A percentile compares a stretch with the other conserved stretches of the same genome.
Evolutionary conservation across 1,140 invertebrate species (phyloP).

Genomic region (Zaprionus kolodkinae): DNA sequence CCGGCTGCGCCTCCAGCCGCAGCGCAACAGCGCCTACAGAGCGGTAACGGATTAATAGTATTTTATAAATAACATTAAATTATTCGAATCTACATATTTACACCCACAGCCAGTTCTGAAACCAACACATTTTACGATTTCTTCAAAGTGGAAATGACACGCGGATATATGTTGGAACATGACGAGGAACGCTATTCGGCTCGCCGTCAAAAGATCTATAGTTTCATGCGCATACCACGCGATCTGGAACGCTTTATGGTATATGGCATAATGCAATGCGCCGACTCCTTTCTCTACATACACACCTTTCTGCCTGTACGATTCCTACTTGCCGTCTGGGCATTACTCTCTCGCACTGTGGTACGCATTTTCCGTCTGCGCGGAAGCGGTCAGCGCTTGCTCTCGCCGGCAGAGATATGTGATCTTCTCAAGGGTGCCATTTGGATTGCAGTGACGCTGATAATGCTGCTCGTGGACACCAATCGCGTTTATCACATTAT

Average conservation of each 20-base stretch:
- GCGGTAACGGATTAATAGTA: slow-evolving; percentile 20
- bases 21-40: slow-evolving; percentile 43
- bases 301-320: slow-evolving; percentile 98
- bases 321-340: slow-evolving; percentile 94
- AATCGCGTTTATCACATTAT: slow-evolving; percentile 99
- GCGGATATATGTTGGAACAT: slow-evolving; percentile 95
- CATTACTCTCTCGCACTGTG: slow-evolving; percentile 89
- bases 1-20: slow-evolving; percentile 28
- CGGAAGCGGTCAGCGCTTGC: slow-evolving; percentile 84
- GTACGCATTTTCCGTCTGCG: slow-evolving; percentile 89
- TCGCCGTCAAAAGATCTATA: slow-evolving; percentile 97
- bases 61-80: neutral
- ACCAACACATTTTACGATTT: slow-evolving; percentile 86
- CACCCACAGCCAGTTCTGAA: slow-evolving; percentile 31
- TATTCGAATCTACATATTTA: neutral
- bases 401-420: slow-evolving; percentile 97
- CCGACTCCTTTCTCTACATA: slow-evolving; percentile 99
- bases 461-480: slow-evolving; percentile 97
- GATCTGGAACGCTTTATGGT: slow-evolving; percentile 97
- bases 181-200: slow-evolving; percentile 97
- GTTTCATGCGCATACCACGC: slow-evolving; percentile 97
- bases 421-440: slow-evolving; percentile 97
- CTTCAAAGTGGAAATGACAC: slow-evolving; percentile 93
- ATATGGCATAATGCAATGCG: slow-evolving; percentile 98
- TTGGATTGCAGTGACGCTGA: slow-evolving; percentile 92